Conservation (phyloP, 2,888 invertebrate genomes). For the Osmoderma eremita region DNA sequence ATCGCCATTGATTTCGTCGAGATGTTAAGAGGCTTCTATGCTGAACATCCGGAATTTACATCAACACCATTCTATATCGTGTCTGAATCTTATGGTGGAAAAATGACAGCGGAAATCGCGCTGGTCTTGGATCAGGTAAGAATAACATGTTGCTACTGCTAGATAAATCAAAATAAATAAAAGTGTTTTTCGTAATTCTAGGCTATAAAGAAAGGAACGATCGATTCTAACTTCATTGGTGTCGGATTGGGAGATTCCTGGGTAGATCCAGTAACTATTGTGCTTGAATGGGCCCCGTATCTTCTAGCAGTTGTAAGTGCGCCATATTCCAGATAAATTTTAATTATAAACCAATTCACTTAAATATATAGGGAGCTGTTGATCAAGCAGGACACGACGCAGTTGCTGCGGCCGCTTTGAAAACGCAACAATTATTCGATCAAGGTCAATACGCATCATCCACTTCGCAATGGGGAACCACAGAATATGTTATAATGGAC, state of each 20-base stretch:
- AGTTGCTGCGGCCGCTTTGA: conserved; percentile 69
- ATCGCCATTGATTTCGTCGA: conserved; percentile 70
- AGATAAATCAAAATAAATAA: too few relatives aligned
- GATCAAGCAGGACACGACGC: conserved; percentile 72
- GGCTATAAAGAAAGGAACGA: conserved; percentile 48
- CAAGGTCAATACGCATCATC: conserved; percentile 52
- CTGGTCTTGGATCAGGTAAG: conserved; percentile 55
- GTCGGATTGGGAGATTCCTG: conserved; percentile 89
- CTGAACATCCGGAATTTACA: conserved; percentile 65
- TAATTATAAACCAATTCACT: not conserved
- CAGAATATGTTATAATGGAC: conserved; percentile 71
- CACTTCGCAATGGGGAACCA: conserved; percentile 67
- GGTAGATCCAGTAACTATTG: conserved; percentile 88
- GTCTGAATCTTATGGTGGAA: conserved; percentile 75
- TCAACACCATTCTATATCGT: conserved; percentile 70
- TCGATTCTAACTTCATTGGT: conserved; percentile 75
- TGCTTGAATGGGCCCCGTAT: conserved; percentile 84
- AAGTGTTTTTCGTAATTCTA: conserved; percentile 39
- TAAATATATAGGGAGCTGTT: conserved; percentile 68
- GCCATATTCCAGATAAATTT: not conserved
- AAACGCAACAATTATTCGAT: conserved; percentile 69
- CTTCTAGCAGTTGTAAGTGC: conserved; percentile 73
- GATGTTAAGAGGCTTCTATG: conserved; percentile 65
- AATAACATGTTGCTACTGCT: too few relatives aligned
- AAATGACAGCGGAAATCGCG: conserved; percentile 73